Base-by-base conservation (phyloP, 64 coral and sea anemone species). In the Montipora cactus region DNA sequence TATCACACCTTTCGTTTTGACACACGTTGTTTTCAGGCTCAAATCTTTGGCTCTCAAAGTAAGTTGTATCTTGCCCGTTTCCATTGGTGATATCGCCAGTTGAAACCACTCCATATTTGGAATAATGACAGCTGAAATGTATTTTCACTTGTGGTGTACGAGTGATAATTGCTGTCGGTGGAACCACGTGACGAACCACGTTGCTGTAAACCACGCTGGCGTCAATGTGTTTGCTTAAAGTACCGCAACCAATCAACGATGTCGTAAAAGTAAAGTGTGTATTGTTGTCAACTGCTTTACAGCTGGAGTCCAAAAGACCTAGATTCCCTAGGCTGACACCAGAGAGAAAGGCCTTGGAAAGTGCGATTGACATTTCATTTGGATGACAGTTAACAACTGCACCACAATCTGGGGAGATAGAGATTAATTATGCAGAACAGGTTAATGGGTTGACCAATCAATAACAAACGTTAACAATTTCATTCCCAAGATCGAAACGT, bases 121-220 rank as follows among this genome's bases (percentile, higher is more conserved):
- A 78, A 74, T 93, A 93, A 79, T 78, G 87, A 52, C 92, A 93
- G 23, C 85, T 93, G 68, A 93, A 93, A 49, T 76, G 76, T 10
- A 93, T 87, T 45, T 76, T 72, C 15, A 93, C 28, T 28, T 93
- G 76, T 11, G 55, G 77, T 49, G 74, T n/a, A 10, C 92, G 37
- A 10, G 85, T 88, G 3, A 93, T 88, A 15, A 88, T 51, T 13
- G 47, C 76, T 74, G 50, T 67, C 22, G 61, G 3, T 4, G 51
- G 15, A 37, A 28, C 15, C 7, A 88, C 83, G 13, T 86, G 44
- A 9, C 55, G 74, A 67, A 93, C 92, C 51, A 67, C 25, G 46
- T 93, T 93, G 28, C 92, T 93, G 47, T 88, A 93, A 10, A 93
- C 64, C 12, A 93, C 51, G 5, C 64, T 87, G 9, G 79, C 71